Evolutionary conservation across 2,797 vertebrate species (phyloP), one percentile per base, ranked within the genome.

Genomic region (Atherinosoma microstoma): DNA sequence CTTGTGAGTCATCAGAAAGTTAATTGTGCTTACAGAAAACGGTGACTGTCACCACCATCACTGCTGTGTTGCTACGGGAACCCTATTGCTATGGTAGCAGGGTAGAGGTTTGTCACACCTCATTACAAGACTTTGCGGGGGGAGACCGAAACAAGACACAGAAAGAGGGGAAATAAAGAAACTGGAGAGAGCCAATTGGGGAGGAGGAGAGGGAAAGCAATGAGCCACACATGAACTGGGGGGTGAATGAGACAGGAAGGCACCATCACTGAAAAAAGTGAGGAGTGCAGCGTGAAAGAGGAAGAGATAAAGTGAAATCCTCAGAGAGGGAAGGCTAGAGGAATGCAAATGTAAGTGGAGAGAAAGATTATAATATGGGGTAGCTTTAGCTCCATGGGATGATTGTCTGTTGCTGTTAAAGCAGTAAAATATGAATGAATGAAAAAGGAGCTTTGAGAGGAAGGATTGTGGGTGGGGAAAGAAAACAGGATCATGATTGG

Each of bases 371-470:
- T 79, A 82, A 87, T 65, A 67, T 76, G 68, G 57, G 62, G 77
- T 73, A 62, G 78, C 75, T 78, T 38, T 22, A 8, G 63, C 64
- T 84, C 63, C 32, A 36, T 64, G 76, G 67, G 66, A 60, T 13
- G 65, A 75, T 45, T 76, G 64, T 4, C 45, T 69, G 68, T 62
- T 40, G 72, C 74, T 56, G 67, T 70, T 80, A 60, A 83, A 68
- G 76, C 82, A 68, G 89, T 91, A 78, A 93, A 92, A 92, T 91
- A 89, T 91, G 91, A 92, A 90, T 91, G 87, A 90, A 90, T 84
- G 80, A 80, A 82, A 80, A 82, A 70, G 80, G 64, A 75, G 75
- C 32, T 27, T 67, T n/a, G 66, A 32, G 74, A 70, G 68, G 36
- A 18, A n/a, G 54, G 68, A 42, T 49, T 67, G 84, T 91, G 89